Base-by-base conservation (phyloP, 2,113 vertebrate genomes). In the Chionis minor region DNA sequence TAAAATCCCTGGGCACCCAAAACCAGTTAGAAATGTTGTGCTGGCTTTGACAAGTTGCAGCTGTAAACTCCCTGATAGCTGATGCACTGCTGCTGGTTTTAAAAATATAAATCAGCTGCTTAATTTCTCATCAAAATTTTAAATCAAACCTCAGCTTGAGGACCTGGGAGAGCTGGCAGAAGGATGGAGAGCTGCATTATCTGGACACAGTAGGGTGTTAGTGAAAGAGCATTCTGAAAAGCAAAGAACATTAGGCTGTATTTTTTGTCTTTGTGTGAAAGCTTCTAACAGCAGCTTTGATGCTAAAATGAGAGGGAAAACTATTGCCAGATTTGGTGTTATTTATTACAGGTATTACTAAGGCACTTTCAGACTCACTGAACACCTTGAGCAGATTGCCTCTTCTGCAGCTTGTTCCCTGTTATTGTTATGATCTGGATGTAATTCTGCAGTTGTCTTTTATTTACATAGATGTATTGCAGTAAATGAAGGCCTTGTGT, bases 231-330 rank as follows among this genome's bases (percentile, higher is more conserved):
- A 35, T 72, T 67, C 62, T 54, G 81, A 49, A 61, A 78, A 67
- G 71, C 59, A 26, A 51, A 47, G 70, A 69, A 54, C 40, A 33
- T 74, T 8, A 66, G 54, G 81, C 51, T 86, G 45, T 27, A 28
- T 72, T 88, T 75, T 81, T 63, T 84, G 65, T 67, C 80, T 81
- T 65, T n/a, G 51, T 51, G 73, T 20, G 49, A 92, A 49, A 90
- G 67, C 61, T 87, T 51, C 56, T 58, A 85, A 90, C 0, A 8
- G 38, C 71, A 74, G 55, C 45, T 86, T 90, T 56, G 84, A 94
- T 84, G 81, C 28, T 75, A 45, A 92, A 94, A 90, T 38, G n/a
- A 62, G 86, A 94, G 82, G 28, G 67, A 40, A 84, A 87, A 90
- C 72, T 71, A 16, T 28, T 66, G 59, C 81, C 85, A 62, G 88